Evolutionary conservation across 2,888 invertebrate species (phyloP).

Genomic region (Glyphotaelius pellucidus): DNA sequence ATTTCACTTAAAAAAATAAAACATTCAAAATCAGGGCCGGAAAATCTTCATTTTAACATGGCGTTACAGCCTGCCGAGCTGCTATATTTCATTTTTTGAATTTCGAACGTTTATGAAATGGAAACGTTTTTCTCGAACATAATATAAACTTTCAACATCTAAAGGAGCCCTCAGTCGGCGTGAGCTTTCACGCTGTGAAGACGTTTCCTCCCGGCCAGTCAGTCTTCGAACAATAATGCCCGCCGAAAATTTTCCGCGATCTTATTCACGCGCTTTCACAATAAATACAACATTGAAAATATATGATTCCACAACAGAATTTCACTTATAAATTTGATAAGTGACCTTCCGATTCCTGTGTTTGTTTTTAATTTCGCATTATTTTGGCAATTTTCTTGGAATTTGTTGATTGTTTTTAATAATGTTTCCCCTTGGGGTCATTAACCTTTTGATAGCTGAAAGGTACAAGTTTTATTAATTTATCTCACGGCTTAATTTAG

Average conservation of each 20-base stretch:
- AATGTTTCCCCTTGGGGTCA: neutral
- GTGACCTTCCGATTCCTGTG: accelerated
- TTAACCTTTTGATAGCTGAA: neutral
- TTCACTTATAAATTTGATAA: neutral
- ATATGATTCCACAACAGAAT: neutral
- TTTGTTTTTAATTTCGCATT: neutral
- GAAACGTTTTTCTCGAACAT: conserved; percentile 12
- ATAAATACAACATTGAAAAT: neutral
- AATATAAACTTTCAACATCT: conserved; percentile 13
- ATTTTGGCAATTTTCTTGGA: no score
- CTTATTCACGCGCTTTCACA: neutral
- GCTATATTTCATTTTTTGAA: neutral
- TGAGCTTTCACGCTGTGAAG: conserved; percentile 25
- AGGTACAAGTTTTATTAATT: neutral
- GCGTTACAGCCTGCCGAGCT: conserved; percentile 3
- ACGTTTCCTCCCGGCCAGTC: neutral
- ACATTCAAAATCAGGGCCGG: no score
- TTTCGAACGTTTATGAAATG: conserved; percentile 22
- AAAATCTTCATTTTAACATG: neutral
- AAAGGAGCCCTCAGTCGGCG: conserved; percentile 13
- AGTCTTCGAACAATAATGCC: neutral
- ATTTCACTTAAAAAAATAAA: no score
- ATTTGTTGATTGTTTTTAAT: neutral
- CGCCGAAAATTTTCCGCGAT: neutral
- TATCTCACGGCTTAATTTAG: neutral